A percentile compares a stretch with the other conserved stretches of the same genome.
phyloP scores from a whole-genome alignment of 64 coral and sea anemone genomes.

The Porites australiensis region DNA sequence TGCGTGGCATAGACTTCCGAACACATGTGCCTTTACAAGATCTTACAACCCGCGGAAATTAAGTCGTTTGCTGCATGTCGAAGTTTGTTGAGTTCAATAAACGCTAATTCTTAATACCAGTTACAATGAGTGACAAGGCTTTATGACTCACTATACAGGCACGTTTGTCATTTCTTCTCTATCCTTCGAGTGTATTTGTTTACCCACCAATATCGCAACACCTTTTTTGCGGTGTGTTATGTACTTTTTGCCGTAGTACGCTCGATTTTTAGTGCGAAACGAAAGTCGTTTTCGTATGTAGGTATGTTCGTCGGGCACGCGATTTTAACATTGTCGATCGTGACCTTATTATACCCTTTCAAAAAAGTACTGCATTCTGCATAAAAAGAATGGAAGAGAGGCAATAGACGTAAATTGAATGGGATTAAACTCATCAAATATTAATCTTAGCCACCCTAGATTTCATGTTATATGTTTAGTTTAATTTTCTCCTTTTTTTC shows the following conservation, averaged over 20 bases:
- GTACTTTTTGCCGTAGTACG: not conserved
- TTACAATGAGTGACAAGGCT: slow-evolving; percentile 7
- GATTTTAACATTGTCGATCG: not conserved
- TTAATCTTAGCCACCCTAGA: not conserved
- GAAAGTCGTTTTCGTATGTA: not conserved
- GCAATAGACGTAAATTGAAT: not conserved
- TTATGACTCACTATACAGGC: not conserved
- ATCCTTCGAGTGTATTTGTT: slow-evolving; percentile 69
- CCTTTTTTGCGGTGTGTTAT: slow-evolving; percentile 61
- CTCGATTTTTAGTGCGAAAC: not conserved
- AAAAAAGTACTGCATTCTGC: not conserved
- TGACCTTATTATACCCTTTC: slow-evolving; percentile 13
- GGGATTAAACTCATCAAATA: slow-evolving; percentile 51
- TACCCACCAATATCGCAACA: slow-evolving; percentile 80
- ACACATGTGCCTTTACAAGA: not conserved
- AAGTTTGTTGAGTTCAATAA: not conserved
- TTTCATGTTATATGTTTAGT: not conserved
- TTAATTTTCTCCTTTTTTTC: no score
- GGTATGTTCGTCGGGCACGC: not conserved
- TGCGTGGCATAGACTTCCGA: not conserved
- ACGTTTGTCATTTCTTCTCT: slow-evolving; percentile 56
- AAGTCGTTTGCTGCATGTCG: not conserved
- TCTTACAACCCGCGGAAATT: not conserved
- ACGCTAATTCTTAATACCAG: not conserved
- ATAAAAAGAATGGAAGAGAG: not conserved